Conservation (phyloP, 2,797 vertebrate genomes). For the Ambastaia sidthimunki region DNA sequence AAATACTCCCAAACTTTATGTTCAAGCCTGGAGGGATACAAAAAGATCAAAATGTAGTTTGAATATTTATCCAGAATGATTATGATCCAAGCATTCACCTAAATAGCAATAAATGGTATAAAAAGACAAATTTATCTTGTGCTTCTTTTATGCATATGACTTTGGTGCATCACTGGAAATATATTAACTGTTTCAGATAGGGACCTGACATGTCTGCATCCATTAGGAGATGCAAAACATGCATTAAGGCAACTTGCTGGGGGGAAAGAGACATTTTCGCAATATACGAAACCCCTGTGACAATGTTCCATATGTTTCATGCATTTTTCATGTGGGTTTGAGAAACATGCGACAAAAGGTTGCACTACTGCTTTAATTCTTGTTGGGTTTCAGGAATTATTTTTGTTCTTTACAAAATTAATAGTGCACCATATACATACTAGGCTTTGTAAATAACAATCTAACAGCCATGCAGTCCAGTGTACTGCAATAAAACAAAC, state of each 20-base stretch:
- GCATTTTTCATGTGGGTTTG: constrained; percentile 50
- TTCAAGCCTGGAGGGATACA: neutral
- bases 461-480: neutral
- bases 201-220: constrained; percentile 9
- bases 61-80: too few species aligned
- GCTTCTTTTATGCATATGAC: neutral
- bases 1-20: too few species aligned
- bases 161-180: neutral
- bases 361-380: constrained; percentile 48
- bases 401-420: neutral
- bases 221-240: constrained; percentile 38
- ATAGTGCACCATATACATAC: neutral
- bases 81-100: neutral
- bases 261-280: constrained; percentile 20
- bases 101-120: neutral
- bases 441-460: neutral
- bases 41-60: neutral
- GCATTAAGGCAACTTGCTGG: constrained; percentile 24
- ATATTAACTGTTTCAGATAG: neutral
- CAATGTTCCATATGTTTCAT: constrained; percentile 51
- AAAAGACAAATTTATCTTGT: neutral
- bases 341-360: constrained; percentile 16
- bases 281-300: constrained; percentile 31
- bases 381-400: constrained; percentile 2
- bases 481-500: neutral